Evolutionary conservation across 2,797 vertebrate species (phyloP), one percentile per base, ranked within the genome.

Genomic region (Lagocephalus sceleratus): DNA sequence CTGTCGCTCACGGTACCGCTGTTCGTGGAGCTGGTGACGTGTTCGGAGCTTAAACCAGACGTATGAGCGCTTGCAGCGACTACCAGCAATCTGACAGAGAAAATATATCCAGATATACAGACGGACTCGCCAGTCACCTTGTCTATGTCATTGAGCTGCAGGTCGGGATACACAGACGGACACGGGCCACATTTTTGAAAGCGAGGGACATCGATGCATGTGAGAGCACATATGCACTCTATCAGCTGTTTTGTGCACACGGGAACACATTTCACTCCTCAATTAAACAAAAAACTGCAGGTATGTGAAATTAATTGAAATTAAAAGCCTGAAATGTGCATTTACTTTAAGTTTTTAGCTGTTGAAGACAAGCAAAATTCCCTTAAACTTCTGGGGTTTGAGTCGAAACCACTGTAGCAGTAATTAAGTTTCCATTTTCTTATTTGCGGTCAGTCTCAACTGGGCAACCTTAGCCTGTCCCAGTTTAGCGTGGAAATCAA

Each of bases 401-500:
- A 63, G 54, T 68, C 60, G 57, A 53, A 61, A 66, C 47, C 11
- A 35, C 48, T 51, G 32, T 17, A 45, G 60, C 11, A 43, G 45
- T 66, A 39, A 12, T 26, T 22, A 16, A 20, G 60, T 22, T 44
- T 77, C 60, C 40, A n/a, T 52, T 88, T 61, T 86, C 59, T 88
- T 85, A 32, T 75, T 82, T 2, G 66, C 68, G 59, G 71, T 82
- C 0, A 71, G 85, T 79, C 90, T 94, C 61, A 98, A 82, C 68
- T 98, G 96, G 57, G 90, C 86, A 38, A 68, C 81, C 85, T 90
- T 93, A 20, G 93, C 92, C 17, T 85, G 82, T 73, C 88, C 90
- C 73, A 97, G 68, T 85, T 89, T 94, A 53, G 78, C 39, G 67
- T 93, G 88, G 74, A 95, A 54, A 57, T 95, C 88, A 10, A 90